Evolutionary conservation across 2,888 invertebrate genomes (phyloP), one percentile per base, ranked within the genome.

Genomic region (Drosophila colorata): DNA sequence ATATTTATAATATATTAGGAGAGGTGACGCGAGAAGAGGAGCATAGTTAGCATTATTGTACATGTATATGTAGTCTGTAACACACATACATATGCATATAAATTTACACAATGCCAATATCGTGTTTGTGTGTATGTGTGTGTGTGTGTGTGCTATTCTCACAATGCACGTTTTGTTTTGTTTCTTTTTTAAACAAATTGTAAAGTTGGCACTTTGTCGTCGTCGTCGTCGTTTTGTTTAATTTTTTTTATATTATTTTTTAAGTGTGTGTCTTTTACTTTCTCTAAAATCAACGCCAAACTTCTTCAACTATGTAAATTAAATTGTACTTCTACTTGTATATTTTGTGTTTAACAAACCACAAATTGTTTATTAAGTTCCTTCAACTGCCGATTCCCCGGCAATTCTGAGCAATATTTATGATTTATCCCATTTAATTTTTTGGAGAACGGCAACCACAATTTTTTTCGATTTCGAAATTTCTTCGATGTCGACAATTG

Each of bases 21-120:
- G 9, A 28, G 28, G 9, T n/a, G n/a, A n/a, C n/a, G n/a, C n/a
- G n/a, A n/a, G n/a, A n/a, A 8, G 51, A 59, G 49, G 65, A 78
- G 67, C 53, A 88, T 83, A 83, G 83, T 84, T 84, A 84, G 83
- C 81, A 88, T 88, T 84, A 87, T 84, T 88, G 52, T 69, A 83
- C 67, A 72, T 82, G 79, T 78, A 81, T 75, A 74, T 87, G 76
- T 49, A 77, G 66, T 70, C 53, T 63, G 48, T 59, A 69, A 41
- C 53, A 51, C 65, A 66, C 56, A 61, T 52, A 41, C 44, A 56
- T 51, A 63, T 49, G 51, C 28, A 44, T 31, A 25, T 46, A 33
- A 56, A 46, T 64, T 64, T 61, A 46, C 61, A 57, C 51, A 60
- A 64, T 73, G 56, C 55, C 28, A 28, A 28, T 28, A 28, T 9